Conservation (phyloP, 2,888 invertebrate species). For the Eupithecia dodoneata region DNA sequence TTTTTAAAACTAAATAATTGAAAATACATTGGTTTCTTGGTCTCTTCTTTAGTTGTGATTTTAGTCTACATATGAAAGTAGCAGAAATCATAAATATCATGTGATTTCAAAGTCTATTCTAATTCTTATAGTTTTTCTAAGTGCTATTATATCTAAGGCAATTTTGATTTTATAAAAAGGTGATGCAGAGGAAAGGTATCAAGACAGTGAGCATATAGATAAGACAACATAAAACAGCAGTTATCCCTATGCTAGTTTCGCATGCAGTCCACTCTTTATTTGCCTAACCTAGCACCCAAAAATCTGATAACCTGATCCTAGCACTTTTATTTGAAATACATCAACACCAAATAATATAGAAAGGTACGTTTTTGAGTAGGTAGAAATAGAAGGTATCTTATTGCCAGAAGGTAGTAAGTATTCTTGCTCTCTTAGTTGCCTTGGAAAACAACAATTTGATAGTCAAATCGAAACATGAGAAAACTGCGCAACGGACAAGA, state of each 20-base stretch:
- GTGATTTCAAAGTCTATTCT: background rate
- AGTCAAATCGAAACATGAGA: constrained; percentile 58
- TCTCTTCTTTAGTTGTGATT: no score
- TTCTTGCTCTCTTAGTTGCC: background rate
- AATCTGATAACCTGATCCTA: no score
- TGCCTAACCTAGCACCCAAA: background rate
- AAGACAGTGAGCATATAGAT: background rate
- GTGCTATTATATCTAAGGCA: background rate
- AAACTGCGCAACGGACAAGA: constrained; percentile 53
- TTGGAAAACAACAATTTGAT: constrained; percentile 43
- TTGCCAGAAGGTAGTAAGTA: background rate
- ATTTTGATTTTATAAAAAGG: background rate
- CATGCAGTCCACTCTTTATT: background rate
- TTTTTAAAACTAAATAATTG: no score
- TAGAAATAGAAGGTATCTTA: background rate
- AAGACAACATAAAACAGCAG: background rate
- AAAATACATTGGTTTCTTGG: background rate
- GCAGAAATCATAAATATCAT: background rate
- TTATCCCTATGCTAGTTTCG: background rate
- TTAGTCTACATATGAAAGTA: no score
- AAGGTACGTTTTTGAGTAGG: background rate
- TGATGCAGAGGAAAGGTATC: background rate
- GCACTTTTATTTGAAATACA: no score
- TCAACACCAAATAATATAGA: background rate
- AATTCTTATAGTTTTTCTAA: background rate